A percentile compares a stretch with the other conserved stretches of the same genome.
phyloP scores from a whole-genome alignment of 2,888 invertebrate genomes.

The Polyploca ridens region DNA sequence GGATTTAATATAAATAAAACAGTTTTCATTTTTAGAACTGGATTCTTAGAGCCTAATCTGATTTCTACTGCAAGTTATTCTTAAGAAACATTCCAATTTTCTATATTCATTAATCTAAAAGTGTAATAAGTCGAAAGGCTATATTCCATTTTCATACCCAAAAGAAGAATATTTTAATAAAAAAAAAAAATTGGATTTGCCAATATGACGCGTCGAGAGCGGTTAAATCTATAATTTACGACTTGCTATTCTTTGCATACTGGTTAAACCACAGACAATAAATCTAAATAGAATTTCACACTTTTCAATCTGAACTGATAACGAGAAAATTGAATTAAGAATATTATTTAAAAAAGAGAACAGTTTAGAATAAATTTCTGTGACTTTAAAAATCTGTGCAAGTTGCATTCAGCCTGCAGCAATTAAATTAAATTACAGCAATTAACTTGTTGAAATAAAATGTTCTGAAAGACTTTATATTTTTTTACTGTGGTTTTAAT shows the following conservation, averaged over 20 bases:
- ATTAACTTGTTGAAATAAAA: background rate
- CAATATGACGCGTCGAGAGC: background rate
- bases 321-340: background rate
- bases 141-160: background rate
- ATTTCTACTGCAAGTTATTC: too few species aligned
- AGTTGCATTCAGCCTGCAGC: background rate
- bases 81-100: too few species aligned
- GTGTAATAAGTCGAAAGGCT: background rate
- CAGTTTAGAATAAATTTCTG: background rate
- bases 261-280: too few species aligned
- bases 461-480: background rate
- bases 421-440: conserved; percentile 1
- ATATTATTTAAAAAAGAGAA: background rate
- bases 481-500: too few species aligned
- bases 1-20: too few species aligned
- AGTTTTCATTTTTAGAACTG: too few species aligned
- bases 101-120: too few species aligned
- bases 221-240: background rate
- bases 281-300: too few species aligned
- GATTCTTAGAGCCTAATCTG: too few species aligned
- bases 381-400: background rate
- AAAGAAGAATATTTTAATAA: background rate
- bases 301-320: background rate
- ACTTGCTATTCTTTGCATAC: background rate
- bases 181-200: background rate